These are phyloP conservation scores for Epizoanthus illoricatus DNA, from an alignment of 92 coral and sea anemone genomes.

Conservation along the genomic window DNA sequence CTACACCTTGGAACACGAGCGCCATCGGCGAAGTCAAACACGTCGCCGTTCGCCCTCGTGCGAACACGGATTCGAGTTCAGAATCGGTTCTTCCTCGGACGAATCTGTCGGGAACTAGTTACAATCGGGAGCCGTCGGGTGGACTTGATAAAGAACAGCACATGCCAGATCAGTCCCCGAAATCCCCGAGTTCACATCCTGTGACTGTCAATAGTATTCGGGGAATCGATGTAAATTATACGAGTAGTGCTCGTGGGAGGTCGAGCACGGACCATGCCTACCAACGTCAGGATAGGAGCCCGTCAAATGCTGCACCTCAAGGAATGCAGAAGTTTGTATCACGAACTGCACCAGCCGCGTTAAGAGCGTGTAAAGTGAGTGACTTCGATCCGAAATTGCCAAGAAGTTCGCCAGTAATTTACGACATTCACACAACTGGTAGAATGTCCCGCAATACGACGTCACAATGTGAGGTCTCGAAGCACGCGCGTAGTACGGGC, in stretches of 20 bases:
- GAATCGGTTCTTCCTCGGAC: not conserved
- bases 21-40: not conserved
- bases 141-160: constrained; percentile 48
- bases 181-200: constrained; percentile 60
- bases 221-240: constrained; percentile 55
- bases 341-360: constrained; percentile 29
- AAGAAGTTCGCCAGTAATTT: constrained; percentile 49
- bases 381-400: constrained; percentile 30
- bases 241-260: constrained; percentile 33
- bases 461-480: not conserved
- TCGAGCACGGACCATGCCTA: constrained; percentile 21
- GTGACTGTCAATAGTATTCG: constrained; percentile 82
- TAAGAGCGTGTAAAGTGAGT: constrained; percentile 18
- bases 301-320: constrained; percentile 30
- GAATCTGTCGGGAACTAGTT: not conserved
- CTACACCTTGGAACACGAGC: not conserved
- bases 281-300: constrained; percentile 33
- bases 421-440: constrained; percentile 46
- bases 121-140: not conserved
- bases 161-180: constrained; percentile 43
- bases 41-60: constrained; percentile 19
- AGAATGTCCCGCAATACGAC: constrained; percentile 11
- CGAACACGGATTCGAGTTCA: constrained; percentile 25
- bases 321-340: constrained; percentile 40
- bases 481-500: constrained; percentile 34